Base-by-base conservation (phyloP, 2,113 vertebrate genomes). In the Ptyas mucosa region DNA sequence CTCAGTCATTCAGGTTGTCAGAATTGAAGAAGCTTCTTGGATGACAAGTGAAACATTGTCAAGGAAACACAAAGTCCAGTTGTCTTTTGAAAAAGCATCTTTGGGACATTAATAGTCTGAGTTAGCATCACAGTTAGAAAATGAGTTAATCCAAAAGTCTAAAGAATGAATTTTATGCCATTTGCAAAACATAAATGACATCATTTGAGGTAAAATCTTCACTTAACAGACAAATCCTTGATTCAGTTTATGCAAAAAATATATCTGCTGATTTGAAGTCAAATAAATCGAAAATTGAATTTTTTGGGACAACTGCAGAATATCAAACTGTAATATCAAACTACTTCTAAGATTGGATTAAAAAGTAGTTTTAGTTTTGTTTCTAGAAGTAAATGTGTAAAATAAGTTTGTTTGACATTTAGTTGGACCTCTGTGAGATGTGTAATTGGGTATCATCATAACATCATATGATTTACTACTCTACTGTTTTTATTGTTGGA, bases 331-430 rank as follows among this genome's bases (percentile, higher is more conserved):
- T 51, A 87, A 91, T 85, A 81, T 91, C 26, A 86, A 85, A 90
- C n/a, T 11, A 85, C 21, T 23, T 54, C 6, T 81, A 87, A 64
- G 11, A 12, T 61, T 88, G 4, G 9, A 7, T 29, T 87, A 51
- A 5, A 87, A 87, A 5, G 9, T 87, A 14, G 12, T 87, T 87
- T 86, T 24, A 51, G 23, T 51, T 87, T 87, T 51, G 26, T n/a
- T 85, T 46, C 15, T 46, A 91, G 46, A 92, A 88, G 55, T 87
- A 91, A 91, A 87, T 39, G 20, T 53, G 46, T 87, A 34, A 7
- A 20, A 85, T 26, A 94, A 43, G 21, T 89, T 89, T 53, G 89
- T 81, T 90, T 34, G 92, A 51, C 93, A 94, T 92, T 64, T 90
- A 90, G 87, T 81, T 86, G 57, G n/a, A 5, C 21, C 0, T 87